A percentile compares a stretch with the other conserved stretches of the same genome.
Evolutionary conservation across 2,113 vertebrate genomes (phyloP).

Genomic region (Prinia subflava): DNA sequence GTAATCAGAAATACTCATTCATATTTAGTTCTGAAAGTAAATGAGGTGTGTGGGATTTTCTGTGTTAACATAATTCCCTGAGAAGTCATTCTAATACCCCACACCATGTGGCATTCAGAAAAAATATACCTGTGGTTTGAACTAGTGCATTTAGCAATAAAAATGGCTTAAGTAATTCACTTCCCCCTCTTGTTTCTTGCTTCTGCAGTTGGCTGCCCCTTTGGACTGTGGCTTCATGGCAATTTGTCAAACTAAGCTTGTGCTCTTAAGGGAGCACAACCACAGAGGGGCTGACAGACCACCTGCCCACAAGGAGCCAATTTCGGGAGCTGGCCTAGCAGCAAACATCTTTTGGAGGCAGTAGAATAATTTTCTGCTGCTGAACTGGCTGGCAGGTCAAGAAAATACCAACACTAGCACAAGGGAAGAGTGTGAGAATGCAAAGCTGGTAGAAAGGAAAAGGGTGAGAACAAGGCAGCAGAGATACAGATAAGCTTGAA

Average conservation of each 20-base stretch:
- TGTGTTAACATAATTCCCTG: background rate
- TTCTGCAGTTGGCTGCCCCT: background rate
- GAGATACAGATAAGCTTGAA: background rate
- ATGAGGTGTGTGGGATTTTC: background rate
- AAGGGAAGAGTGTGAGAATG: background rate
- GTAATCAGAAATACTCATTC: background rate
- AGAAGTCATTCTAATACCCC: background rate
- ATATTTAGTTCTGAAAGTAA: background rate
- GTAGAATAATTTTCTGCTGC: background rate
- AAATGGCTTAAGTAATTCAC: background rate
- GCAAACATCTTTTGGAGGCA: background rate
- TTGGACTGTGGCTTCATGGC: background rate
- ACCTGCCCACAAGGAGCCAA: background rate
- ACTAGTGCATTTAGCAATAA: background rate
- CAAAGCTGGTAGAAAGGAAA: background rate
- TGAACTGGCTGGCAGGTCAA: background rate
- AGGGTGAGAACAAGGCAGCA: background rate
- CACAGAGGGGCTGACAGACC: background rate
- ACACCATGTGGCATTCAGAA: background rate
- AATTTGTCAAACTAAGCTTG: background rate
- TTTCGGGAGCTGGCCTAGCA: background rate
- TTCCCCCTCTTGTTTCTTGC: background rate
- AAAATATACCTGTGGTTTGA: constrained; percentile 16
- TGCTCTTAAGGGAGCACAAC: background rate
- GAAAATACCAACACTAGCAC: background rate